phyloP scores from a whole-genome alignment of 2,888 invertebrate genomes.

The Dicranocentrus wangi region DNA sequence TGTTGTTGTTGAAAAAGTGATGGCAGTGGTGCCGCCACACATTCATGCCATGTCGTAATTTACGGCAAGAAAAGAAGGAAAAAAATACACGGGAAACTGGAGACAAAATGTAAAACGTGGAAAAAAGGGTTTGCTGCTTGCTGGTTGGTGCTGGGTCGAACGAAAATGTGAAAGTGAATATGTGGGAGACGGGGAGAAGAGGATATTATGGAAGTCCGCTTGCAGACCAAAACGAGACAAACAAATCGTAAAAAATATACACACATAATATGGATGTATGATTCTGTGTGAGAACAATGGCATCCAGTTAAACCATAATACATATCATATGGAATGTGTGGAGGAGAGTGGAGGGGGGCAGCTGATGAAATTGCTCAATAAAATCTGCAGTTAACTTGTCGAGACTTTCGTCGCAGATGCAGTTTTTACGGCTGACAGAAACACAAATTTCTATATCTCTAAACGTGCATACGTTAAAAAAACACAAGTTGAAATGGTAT shows the following conservation, averaged over 20 bases:
- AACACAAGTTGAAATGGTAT: too few species aligned
- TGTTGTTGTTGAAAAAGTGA: background rate
- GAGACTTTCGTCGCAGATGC: constrained; percentile 44
- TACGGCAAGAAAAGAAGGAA: constrained; percentile 1
- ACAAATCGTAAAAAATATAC: constrained; percentile 58
- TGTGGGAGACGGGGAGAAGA: background rate
- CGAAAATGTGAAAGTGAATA: background rate
- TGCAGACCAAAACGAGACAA: constrained; percentile 41
- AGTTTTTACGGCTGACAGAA: constrained; percentile 38
- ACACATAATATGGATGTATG: too few species aligned
- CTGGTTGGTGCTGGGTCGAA: background rate
- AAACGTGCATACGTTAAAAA: background rate
- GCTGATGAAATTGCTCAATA: constrained; percentile 46
- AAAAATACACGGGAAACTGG: background rate
- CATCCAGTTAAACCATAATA: background rate
- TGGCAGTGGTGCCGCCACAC: background rate
- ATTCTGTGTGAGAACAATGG: constrained; percentile 29
- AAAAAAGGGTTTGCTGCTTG: background rate
- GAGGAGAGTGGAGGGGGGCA: constrained; percentile 18
- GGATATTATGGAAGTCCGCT: constrained; percentile 5
- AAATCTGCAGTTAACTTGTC: constrained; percentile 46
- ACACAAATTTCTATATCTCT: constrained; percentile 10
- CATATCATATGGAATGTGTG: constrained; percentile 5
- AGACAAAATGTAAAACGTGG: background rate
- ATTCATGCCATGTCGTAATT: constrained; percentile 8